These are phyloP conservation scores for Fulmarus glacialis DNA, from an alignment of 2,113 vertebrate species.

Conservation along the genomic window DNA sequence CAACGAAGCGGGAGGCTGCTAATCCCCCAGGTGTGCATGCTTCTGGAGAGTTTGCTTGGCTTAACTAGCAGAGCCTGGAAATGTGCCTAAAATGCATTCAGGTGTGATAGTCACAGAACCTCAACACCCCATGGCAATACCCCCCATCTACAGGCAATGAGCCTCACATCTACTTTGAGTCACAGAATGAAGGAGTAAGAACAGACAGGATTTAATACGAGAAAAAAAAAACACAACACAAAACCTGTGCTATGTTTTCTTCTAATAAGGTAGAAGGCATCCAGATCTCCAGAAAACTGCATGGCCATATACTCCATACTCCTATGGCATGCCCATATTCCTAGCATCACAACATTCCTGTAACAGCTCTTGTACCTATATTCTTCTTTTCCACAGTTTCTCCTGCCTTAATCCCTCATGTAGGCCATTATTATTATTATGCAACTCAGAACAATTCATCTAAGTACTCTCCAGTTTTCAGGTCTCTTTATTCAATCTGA, in stretches of 20 bases:
- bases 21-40: not conserved
- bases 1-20: not conserved
- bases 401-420: not conserved
- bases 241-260: not conserved
- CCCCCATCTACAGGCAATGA: rapidly evolving
- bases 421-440: not conserved
- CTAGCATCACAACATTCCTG: not conserved
- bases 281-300: not conserved
- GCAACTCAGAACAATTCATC: not conserved
- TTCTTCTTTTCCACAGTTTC: not conserved
- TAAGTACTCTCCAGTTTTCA: not conserved
- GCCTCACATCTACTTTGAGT: not conserved
- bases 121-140: not conserved
- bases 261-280: not conserved
- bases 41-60: not conserved
- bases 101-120: not conserved
- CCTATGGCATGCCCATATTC: not conserved
- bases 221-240: not conserved
- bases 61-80: not conserved
- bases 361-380: not conserved
- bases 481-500: not conserved
- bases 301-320: not conserved
- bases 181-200: not conserved
- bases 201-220: not conserved
- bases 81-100: rapidly evolving